Conservation (phyloP, 1,140 invertebrate genomes). For the Polyergus mexicanus region DNA sequence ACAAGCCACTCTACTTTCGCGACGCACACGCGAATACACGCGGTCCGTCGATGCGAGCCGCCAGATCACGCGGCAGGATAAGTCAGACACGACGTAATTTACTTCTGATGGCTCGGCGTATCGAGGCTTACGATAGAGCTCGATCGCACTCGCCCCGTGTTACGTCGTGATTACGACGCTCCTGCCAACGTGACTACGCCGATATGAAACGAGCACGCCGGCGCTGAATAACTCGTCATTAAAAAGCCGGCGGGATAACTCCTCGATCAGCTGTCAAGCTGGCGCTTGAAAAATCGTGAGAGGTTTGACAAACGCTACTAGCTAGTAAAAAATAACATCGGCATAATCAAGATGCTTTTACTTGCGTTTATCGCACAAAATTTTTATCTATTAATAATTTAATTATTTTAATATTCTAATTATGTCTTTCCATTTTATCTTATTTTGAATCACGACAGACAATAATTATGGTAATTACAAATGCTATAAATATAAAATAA, state of each 20-base stretch:
- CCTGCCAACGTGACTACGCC: constrained; percentile 32
- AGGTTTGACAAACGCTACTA: not conserved
- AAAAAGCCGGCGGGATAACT: constrained; percentile 29
- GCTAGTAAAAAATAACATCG: not conserved
- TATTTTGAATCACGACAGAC: not conserved
- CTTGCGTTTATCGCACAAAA: not conserved
- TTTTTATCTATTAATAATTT: not conserved
- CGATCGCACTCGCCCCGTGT: constrained; percentile 54
- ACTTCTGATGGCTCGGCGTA: constrained; percentile 52
- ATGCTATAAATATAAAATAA: not conserved
- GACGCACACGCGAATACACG: constrained; percentile 24
- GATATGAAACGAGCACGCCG: constrained; percentile 19
- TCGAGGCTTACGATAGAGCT: constrained; percentile 64
- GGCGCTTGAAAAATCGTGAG: constrained; percentile 8
- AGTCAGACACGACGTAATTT: constrained; percentile 68
- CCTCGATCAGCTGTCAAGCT: constrained; percentile 29
- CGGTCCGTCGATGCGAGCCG: constrained; percentile 60
- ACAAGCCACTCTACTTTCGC: constrained; percentile 23
- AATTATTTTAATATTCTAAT: too few species aligned
- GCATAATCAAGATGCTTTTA: not conserved
- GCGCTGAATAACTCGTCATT: constrained; percentile 34
- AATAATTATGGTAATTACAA: not conserved
- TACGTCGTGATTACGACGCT: constrained; percentile 67
- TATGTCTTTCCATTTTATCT: not conserved
- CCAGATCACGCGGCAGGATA: constrained; percentile 62